Evolutionary conservation across 1,140 invertebrate species (phyloP).

Genomic region (Hormaphis cornu): DNA sequence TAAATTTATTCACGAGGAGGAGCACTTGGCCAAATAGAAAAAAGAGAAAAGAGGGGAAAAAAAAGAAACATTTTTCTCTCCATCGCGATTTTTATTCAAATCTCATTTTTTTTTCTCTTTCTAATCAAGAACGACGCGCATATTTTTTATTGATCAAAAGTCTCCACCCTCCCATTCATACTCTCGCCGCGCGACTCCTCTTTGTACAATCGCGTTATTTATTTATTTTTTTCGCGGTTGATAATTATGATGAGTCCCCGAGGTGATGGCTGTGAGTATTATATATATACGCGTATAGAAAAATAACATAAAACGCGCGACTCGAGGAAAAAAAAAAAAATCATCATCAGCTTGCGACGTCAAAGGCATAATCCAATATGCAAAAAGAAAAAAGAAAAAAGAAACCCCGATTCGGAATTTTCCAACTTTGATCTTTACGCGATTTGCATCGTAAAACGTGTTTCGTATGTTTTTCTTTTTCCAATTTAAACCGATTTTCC

Average conservation of each 20-base stretch:
- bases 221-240: slow-evolving; percentile 8
- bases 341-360: slow-evolving; percentile 22
- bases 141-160: slow-evolving; percentile 27
- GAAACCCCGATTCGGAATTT: slow-evolving; percentile 29
- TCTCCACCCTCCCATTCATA: too few species aligned
- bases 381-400: slow-evolving; percentile 20
- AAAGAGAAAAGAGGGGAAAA: background rate
- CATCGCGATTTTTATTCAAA: slow-evolving; percentile 31
- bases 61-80: slow-evolving; percentile 14
- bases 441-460: slow-evolving; percentile 32
- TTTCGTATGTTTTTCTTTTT: slow-evolving; percentile 32
- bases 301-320: background rate
- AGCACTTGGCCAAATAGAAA: slow-evolving; percentile 9
- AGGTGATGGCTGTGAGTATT: slow-evolving; percentile 6
- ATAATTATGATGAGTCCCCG: slow-evolving; percentile 32
- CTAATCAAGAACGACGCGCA: slow-evolving; percentile 31
- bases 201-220: background rate
- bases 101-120: slow-evolving; percentile 27
- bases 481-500: slow-evolving; percentile 32
- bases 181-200: too few species aligned
- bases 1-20: slow-evolving; percentile 31
- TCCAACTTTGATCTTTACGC: slow-evolving; percentile 32
- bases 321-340: slow-evolving; percentile 25
- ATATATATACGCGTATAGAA: background rate
- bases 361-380: slow-evolving; percentile 31